Evolutionary conservation across 2,797 vertebrate genomes (phyloP).

Genomic region (Thunnus albacares): DNA sequence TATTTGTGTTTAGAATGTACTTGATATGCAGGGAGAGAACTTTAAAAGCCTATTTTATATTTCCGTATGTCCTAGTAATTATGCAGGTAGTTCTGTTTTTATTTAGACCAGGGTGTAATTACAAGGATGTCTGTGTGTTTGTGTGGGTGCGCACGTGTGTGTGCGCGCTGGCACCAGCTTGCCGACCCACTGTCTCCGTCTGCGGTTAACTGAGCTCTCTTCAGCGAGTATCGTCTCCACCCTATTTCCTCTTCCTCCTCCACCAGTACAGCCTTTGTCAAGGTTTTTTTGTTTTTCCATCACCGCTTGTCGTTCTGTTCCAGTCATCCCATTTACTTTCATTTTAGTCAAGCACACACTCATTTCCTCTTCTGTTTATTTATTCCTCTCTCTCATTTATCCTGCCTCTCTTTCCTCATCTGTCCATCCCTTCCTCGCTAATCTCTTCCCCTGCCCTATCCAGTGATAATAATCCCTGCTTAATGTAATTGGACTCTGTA

Average conservation of each 20-base stretch:
- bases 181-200: conserved; percentile 77
- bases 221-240: conserved; percentile 50
- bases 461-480: conserved; percentile 72
- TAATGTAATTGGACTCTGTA: conserved; percentile 77
- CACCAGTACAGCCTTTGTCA: conserved; percentile 26
- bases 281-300: conserved; percentile 26
- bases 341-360: background rate
- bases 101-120: conserved; percentile 66
- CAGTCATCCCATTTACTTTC: conserved; percentile 16
- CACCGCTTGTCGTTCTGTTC: background rate
- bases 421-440: conserved; percentile 40
- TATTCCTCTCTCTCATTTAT: conserved; percentile 10
- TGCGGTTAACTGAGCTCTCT: conserved; percentile 77
- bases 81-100: conserved; percentile 44
- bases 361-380: conserved; percentile 28
- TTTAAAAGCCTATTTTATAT: conserved; percentile 12
- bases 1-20: conserved; percentile 9
- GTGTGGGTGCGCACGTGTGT: conserved; percentile 27
- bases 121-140: conserved; percentile 39
- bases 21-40: conserved; percentile 8
- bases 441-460: conserved; percentile 54
- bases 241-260: conserved; percentile 28
- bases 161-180: conserved; percentile 68
- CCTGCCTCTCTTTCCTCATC: conserved; percentile 6
- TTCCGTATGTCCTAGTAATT: conserved; percentile 20